Evolutionary conservation across 1,140 invertebrate genomes (phyloP).

Genomic region (Achatina immaculata): DNA sequence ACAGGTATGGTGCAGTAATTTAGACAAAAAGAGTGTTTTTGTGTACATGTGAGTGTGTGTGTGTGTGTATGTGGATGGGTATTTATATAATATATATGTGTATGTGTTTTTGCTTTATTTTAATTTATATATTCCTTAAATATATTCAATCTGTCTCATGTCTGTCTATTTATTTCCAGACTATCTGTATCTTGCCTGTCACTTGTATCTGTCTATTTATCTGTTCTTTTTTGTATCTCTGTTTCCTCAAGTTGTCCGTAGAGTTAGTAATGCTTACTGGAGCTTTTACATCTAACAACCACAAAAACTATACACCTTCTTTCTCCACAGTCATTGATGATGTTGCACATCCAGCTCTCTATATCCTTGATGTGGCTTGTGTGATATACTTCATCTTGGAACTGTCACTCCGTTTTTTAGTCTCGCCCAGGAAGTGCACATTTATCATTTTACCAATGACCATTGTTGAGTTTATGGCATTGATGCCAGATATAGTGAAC

Average conservation of each 20-base stretch:
- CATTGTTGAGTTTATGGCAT: conserved; percentile 71
- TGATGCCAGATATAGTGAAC: conserved; percentile 69
- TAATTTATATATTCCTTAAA: too few species aligned
- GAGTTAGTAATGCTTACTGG: too few species aligned
- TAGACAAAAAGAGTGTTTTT: neutral
- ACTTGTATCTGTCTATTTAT: too few species aligned
- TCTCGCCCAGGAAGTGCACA: conserved; percentile 63
- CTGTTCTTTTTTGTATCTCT: too few species aligned
- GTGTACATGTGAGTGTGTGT: too few species aligned
- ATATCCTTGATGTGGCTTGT: conserved; percentile 59
- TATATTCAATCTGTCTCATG: too few species aligned
- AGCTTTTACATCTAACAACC: too few species aligned
- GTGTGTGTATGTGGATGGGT: neutral
- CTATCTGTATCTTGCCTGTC: too few species aligned
- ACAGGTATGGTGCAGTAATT: neutral
- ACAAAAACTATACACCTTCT: too few species aligned
- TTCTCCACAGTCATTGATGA: neutral
- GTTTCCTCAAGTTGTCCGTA: too few species aligned
- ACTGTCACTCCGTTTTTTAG: conserved; percentile 64
- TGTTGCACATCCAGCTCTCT: conserved; percentile 45
- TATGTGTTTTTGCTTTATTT: too few species aligned
- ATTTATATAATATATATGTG: conserved; percentile 6
- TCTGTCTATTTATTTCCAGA: too few species aligned
- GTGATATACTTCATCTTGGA: conserved; percentile 71
- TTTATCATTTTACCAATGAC: conserved; percentile 70